A percentile compares a stretch with the other conserved stretches of the same genome.
Evolutionary conservation across 1,140 invertebrate genomes (phyloP).

Genomic region (Apis laboriosa): DNA sequence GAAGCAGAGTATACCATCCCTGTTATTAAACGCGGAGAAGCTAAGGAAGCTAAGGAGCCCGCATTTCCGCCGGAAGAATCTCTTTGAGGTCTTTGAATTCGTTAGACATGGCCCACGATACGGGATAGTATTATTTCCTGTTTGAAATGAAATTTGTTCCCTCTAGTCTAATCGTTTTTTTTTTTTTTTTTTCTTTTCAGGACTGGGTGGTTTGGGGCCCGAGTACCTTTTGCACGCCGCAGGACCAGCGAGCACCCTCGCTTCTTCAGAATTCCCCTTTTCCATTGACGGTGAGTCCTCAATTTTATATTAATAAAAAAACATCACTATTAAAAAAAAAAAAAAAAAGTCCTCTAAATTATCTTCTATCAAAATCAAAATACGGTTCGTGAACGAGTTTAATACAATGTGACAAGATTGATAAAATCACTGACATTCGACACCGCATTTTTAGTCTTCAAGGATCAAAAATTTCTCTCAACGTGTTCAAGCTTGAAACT

Average conservation of each 20-base stretch:
- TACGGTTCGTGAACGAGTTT: background rate
- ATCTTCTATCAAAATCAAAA: background rate
- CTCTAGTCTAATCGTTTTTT: background rate
- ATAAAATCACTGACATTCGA: slow-evolving; percentile 2
- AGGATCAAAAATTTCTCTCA: background rate
- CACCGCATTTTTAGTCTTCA: background rate
- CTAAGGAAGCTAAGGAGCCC: slow-evolving; percentile 66
- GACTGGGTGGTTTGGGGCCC: slow-evolving; percentile 85
- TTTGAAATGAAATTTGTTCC: background rate
- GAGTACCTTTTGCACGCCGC: slow-evolving; percentile 90
- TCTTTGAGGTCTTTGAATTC: slow-evolving; percentile 40
- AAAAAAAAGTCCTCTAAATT: background rate
- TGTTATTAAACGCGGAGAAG: background rate
- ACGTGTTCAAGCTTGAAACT: background rate
- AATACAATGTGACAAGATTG: background rate
- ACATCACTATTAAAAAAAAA: background rate
- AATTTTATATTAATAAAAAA: background rate
- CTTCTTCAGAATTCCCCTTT: slow-evolving; percentile 89
- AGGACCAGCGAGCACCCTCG: slow-evolving; percentile 88
- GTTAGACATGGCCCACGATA: background rate
- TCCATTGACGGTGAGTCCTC: slow-evolving; percentile 87
- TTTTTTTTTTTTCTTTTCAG: slow-evolving; percentile 76
- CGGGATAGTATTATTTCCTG: slow-evolving; percentile 24
- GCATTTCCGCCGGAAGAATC: slow-evolving; percentile 77
- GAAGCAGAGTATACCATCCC: background rate